A percentile compares a stretch with the other conserved stretches of the same genome.
These are phyloP conservation scores for Linnaemya tessellans DNA, from an alignment of 2,888 invertebrate genomes.

Conservation along the genomic window DNA sequence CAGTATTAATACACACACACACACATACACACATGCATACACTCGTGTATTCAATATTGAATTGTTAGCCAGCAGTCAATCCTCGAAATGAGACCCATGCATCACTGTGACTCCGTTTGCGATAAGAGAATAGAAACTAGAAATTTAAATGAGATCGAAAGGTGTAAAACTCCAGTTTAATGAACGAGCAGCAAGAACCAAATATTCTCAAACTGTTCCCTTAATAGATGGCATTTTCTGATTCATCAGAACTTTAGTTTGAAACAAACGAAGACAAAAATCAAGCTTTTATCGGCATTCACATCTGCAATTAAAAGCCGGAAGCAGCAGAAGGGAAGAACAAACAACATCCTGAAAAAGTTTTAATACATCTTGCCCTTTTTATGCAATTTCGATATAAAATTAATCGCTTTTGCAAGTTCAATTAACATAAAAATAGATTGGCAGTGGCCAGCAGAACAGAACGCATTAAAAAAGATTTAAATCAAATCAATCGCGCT, in stretches of 20 bases:
- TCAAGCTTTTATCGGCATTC: background rate
- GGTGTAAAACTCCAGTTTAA: slow-evolving; percentile 22
- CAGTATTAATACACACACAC: no score
- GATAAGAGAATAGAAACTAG: background rate
- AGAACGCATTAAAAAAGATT: background rate
- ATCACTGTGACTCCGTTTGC: background rate
- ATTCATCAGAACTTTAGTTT: background rate
- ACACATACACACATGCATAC: background rate
- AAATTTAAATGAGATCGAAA: slow-evolving; percentile 34
- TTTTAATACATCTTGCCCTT: background rate
- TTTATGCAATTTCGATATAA: background rate
- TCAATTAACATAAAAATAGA: slow-evolving; percentile 52
- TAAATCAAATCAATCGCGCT: slow-evolving; percentile 47
- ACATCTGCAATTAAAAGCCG: background rate
- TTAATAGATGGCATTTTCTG: background rate
- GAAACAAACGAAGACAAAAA: background rate
- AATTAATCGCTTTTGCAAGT: slow-evolving; percentile 62
- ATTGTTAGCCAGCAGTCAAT: slow-evolving; percentile 47
- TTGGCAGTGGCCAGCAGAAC: slow-evolving; percentile 23
- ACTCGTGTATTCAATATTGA: slow-evolving; percentile 6
- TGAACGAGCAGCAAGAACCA: background rate
- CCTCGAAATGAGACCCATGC: slow-evolving; percentile 26
- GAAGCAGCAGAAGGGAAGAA: background rate
- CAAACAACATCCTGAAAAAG: background rate
- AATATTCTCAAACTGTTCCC: background rate